phyloP scores from a whole-genome alignment of 92 coral and sea anemone species.

The Anthopleura xanthogrammica region DNA sequence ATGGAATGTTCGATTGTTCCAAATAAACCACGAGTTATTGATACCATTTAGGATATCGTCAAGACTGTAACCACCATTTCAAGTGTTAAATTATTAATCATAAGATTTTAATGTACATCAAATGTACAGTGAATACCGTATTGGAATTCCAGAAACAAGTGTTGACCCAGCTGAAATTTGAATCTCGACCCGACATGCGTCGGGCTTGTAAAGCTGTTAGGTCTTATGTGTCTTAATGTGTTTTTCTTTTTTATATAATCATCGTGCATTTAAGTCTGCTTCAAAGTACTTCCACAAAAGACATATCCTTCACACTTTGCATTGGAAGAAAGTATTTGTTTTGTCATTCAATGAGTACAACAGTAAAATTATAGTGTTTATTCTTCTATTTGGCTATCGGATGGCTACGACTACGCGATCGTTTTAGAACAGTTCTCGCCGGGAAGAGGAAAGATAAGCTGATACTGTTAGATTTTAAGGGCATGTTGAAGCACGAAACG shows the following conservation, averaged over 20 bases:
- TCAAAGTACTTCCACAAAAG: neutral
- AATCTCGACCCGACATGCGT: slow-evolving; percentile 1
- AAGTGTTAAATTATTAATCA: slow-evolving; percentile 24
- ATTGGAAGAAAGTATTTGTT: neutral
- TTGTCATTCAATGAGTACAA: slow-evolving; percentile 4
- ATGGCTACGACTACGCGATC: neutral
- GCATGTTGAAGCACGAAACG: neutral
- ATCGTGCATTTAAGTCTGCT: neutral
- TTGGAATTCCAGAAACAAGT: slow-evolving; percentile 8
- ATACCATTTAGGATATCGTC: neutral
- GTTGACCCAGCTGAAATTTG: slow-evolving; percentile 7
- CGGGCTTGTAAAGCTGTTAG: slow-evolving; percentile 2
- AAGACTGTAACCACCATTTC: slow-evolving; percentile 6
- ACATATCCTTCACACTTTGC: neutral
- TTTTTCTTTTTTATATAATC: neutral
- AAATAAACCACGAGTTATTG: neutral
- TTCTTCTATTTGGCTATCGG: neutral
- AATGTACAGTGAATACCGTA: slow-evolving; percentile 11
- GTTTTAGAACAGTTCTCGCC: neutral
- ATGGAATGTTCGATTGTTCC: slow-evolving; percentile 26
- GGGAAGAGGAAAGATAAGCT: neutral
- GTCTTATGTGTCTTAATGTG: neutral
- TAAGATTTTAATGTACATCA: neutral
- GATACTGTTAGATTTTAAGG: neutral
- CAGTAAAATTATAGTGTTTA: neutral